Evolutionary conservation across 2,797 vertebrate genomes (phyloP).

Genomic region (Semaprochilodus insignis): DNA sequence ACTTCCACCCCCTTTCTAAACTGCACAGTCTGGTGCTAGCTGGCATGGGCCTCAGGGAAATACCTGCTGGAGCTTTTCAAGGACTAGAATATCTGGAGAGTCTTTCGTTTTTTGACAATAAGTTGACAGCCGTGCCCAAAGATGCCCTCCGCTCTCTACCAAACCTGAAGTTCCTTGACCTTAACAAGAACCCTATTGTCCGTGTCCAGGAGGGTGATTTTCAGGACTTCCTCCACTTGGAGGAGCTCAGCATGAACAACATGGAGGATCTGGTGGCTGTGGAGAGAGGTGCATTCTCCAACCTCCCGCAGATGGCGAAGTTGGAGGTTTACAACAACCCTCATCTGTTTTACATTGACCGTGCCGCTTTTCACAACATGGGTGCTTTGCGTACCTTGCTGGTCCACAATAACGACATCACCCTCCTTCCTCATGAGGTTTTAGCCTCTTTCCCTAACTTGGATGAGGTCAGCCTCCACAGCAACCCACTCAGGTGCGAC

Average conservation of each 20-base stretch:
- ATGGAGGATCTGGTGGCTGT: slow-evolving; percentile 82
- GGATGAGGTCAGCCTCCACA: slow-evolving; percentile 77
- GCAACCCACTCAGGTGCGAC: slow-evolving; percentile 84
- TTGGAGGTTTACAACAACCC: slow-evolving; percentile 83
- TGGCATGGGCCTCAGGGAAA: slow-evolving; percentile 80
- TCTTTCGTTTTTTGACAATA: slow-evolving; percentile 85
- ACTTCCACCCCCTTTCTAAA: slow-evolving; percentile 80
- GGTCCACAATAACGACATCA: slow-evolving; percentile 79
- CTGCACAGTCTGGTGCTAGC: slow-evolving; percentile 85
- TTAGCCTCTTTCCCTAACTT: slow-evolving; percentile 70
- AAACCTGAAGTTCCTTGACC: slow-evolving; percentile 84
- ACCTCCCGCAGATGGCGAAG: slow-evolving; percentile 82
- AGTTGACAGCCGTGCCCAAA: slow-evolving; percentile 77
- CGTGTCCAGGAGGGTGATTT: slow-evolving; percentile 80
- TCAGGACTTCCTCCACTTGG: slow-evolving; percentile 79
- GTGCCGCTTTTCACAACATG: slow-evolving; percentile 73
- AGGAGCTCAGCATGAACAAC: slow-evolving; percentile 85
- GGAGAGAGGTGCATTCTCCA: slow-evolving; percentile 77
- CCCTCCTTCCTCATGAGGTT: slow-evolving; percentile 79
- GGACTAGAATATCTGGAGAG: slow-evolving; percentile 85
- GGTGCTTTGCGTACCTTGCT: slow-evolving; percentile 77
- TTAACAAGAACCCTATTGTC: slow-evolving; percentile 82
- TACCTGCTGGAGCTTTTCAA: slow-evolving; percentile 78
- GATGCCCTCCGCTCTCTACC: slow-evolving; percentile 77
- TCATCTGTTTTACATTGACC: slow-evolving; percentile 79